A percentile compares a stretch with the other conserved stretches of the same genome.
Conservation (phyloP, 2,797 vertebrate species). For the Onychomys arenicola region DNA sequence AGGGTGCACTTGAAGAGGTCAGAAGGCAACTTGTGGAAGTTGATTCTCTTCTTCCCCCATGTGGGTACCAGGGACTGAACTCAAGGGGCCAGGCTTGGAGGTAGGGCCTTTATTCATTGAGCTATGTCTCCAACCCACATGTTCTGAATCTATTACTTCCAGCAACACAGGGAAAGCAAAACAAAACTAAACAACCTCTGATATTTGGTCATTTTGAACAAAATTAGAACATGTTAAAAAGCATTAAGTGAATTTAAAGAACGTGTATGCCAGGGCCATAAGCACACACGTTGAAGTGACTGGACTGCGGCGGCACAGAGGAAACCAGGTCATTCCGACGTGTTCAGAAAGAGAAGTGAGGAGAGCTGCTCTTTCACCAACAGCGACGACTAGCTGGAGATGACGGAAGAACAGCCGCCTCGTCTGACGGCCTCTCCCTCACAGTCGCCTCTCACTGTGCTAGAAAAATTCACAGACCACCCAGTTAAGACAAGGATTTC, state of each 20-base stretch:
- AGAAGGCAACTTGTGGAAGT: not conserved
- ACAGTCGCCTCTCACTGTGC: not conserved
- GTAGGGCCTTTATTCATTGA: not conserved
- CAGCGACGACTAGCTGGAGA: slow-evolving; percentile 4
- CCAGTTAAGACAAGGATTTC: not conserved
- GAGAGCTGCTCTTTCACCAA: slow-evolving; percentile 53
- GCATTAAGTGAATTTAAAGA: slow-evolving; percentile 56
- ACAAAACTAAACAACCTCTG: slow-evolving; percentile 46
- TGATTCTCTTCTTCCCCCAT: not conserved
- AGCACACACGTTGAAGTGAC: slow-evolving; percentile 29
- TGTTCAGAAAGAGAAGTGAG: slow-evolving; percentile 23
- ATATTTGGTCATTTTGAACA: slow-evolving; percentile 62
- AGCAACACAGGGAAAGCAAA: slow-evolving; percentile 53
- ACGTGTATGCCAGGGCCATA: not conserved
- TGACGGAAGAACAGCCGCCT: not conserved
- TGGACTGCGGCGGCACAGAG: not conserved
- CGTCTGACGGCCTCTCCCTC: not conserved
- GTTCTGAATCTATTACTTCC: slow-evolving; percentile 63
- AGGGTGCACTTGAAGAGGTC: too few relatives aligned
- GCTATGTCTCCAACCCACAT: not conserved
- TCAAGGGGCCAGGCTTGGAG: not conserved
- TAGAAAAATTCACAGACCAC: slow-evolving; percentile 39
- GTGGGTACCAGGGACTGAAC: not conserved
- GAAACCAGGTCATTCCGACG: not conserved
- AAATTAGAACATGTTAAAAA: slow-evolving; percentile 58